phyloP scores from a whole-genome alignment of 1,140 invertebrate species.

The Ceratitis capitata region DNA sequence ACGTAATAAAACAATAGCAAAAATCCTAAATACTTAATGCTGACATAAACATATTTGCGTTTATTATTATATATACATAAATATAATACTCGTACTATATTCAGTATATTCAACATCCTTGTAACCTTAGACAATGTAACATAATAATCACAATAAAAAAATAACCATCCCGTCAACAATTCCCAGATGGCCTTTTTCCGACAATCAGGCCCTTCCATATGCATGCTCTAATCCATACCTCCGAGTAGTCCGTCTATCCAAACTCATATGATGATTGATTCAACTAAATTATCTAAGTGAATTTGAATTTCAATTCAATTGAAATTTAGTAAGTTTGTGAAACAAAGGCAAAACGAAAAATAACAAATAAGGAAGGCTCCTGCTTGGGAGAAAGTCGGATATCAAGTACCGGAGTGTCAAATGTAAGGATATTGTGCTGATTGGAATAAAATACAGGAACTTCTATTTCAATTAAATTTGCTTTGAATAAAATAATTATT shows the following conservation, averaged over 20 bases:
- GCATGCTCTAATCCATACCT: neutral
- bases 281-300: slow-evolving; percentile 27
- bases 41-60: no score
- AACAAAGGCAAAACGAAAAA: slow-evolving; percentile 30
- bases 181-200: slow-evolving; percentile 15
- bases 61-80: no score
- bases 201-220: neutral
- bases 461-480: no score
- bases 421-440: no score
- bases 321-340: slow-evolving; percentile 45
- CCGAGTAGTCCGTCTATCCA: neutral
- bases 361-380: neutral
- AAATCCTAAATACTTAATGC: no score
- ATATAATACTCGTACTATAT: no score
- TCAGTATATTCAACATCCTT: no score
- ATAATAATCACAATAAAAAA: neutral
- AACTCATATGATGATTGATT: slow-evolving; percentile 3
- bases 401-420: no score
- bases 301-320: slow-evolving; percentile 64
- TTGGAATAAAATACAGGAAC: no score
- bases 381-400: no score
- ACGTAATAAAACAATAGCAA: no score
- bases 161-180: neutral
- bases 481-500: no score
- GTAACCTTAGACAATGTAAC: neutral